Evolutionary conservation across 2,113 vertebrate genomes (phyloP).

Genomic region (Panthera leo): DNA sequence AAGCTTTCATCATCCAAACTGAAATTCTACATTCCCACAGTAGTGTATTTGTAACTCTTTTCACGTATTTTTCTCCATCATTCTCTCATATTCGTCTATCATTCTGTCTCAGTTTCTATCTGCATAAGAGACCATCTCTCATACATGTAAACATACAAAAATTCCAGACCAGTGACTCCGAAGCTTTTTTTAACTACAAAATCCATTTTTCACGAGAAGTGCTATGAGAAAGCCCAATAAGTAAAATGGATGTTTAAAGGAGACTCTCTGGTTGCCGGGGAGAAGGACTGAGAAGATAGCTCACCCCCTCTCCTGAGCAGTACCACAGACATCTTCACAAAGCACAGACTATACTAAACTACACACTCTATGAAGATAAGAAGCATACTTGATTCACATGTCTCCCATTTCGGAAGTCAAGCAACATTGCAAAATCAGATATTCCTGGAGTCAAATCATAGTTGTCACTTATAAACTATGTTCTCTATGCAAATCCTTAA

Average conservation of each 20-base stretch:
- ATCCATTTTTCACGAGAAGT: not conserved
- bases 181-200: not conserved
- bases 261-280: not conserved
- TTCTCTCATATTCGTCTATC: not conserved
- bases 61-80: not conserved
- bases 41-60: not conserved
- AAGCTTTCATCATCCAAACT: not conserved
- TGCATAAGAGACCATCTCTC: not conserved
- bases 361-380: not conserved
- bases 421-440: conserved; percentile 11
- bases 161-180: not conserved
- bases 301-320: not conserved
- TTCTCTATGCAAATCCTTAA: conserved; percentile 26
- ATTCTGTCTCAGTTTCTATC: not conserved
- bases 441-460: not conserved
- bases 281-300: not conserved
- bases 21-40: not conserved
- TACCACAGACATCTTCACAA: not conserved
- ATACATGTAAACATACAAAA: not conserved
- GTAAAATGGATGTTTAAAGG: conserved; percentile 1
- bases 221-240: conserved; percentile 16
- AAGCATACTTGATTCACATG: not conserved
- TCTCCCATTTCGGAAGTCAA: not conserved
- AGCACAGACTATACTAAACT: not conserved
- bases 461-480: not conserved